phyloP scores from a whole-genome alignment of 2,797 vertebrate species.

The Tympanoctomys barrerae region DNA sequence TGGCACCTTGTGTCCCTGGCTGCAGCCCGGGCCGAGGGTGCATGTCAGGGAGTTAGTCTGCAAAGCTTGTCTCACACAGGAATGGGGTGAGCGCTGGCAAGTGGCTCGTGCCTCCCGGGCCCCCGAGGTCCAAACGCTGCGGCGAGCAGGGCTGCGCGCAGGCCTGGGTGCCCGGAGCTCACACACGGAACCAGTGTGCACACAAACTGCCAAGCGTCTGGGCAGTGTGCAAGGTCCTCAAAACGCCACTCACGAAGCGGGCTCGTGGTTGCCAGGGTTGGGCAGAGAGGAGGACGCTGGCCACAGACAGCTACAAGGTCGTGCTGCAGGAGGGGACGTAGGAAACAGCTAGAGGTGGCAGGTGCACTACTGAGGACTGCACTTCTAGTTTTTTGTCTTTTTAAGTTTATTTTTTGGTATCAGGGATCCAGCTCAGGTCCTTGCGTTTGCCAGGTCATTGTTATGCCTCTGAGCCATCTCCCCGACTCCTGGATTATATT shows the following conservation, averaged over 20 bases:
- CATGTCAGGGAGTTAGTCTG: neutral
- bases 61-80: neutral
- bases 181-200: fast-evolving
- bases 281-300: neutral
- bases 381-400: neutral
- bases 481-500: too few species aligned
- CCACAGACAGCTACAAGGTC: neutral
- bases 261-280: neutral
- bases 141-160: neutral
- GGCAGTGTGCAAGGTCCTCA: neutral
- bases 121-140: neutral
- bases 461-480: too few species aligned
- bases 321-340: neutral
- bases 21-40: neutral
- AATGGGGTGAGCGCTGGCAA: too few species aligned
- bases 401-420: too few species aligned
- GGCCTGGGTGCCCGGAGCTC: neutral
- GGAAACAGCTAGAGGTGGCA: neutral
- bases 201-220: neutral
- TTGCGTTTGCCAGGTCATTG: too few species aligned
- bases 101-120: neutral
- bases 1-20: neutral
- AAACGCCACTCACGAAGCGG: neutral
- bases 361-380: neutral
- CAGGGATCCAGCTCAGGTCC: too few species aligned